Evolutionary conservation across 1,140 invertebrate genomes (phyloP).

Genomic region (Brachionus paranguensis): DNA sequence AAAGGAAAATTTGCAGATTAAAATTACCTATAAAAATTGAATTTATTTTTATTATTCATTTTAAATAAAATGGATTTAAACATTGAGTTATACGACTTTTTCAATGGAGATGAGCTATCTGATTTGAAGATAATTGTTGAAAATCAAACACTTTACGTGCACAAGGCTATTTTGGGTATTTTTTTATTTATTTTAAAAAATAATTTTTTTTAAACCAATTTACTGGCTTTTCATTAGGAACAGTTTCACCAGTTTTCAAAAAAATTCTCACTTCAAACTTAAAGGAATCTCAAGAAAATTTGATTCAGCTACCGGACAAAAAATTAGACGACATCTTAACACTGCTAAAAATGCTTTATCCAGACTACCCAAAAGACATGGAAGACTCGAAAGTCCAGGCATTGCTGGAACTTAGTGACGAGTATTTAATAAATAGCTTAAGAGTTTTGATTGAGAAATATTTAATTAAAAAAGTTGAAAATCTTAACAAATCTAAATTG

Average conservation of each 20-base stretch:
- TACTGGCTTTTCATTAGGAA: not conserved
- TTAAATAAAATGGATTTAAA: not conserved
- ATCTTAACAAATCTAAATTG: not conserved
- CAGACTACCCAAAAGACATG: not conserved
- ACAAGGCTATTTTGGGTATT: slow-evolving; percentile 22
- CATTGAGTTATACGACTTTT: not conserved
- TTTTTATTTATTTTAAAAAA: too few relatives aligned
- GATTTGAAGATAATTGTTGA: not conserved
- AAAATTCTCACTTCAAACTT: slow-evolving; percentile 1
- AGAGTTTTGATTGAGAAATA: not conserved
- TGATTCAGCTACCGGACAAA: not conserved
- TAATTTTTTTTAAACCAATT: not conserved
- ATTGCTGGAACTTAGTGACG: not conserved
- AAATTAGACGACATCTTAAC: not conserved
- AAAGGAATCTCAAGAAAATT: not conserved
- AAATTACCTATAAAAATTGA: not conserved
- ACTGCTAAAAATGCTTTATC: slow-evolving; percentile 1
- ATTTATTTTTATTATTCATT: not conserved
- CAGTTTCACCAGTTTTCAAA: slow-evolving; percentile 18
- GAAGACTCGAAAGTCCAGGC: not conserved
- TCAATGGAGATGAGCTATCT: slow-evolving; percentile 6
- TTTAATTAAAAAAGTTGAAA: not conserved
- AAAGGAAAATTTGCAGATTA: not conserved
- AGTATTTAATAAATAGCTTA: not conserved
- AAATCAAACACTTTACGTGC: not conserved